These are phyloP conservation scores for Ctenoplectra terminalis DNA, from an alignment of 1,140 invertebrate genomes.

Conservation along the genomic window DNA sequence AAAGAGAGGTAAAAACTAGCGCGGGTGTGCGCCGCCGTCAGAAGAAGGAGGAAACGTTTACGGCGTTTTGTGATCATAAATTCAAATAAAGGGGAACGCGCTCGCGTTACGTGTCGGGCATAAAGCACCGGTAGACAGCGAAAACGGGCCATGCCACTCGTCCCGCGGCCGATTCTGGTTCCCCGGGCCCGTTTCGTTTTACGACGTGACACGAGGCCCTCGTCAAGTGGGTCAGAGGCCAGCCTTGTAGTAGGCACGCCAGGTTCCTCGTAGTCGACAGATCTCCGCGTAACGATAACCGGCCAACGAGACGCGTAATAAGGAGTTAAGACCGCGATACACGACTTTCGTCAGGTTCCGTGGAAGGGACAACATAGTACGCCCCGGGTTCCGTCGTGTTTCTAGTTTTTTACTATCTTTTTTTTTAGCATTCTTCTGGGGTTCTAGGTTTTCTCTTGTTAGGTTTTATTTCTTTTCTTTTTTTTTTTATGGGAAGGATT, in stretches of 20 bases:
- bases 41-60: slow-evolving; percentile 42
- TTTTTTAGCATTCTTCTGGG: background rate
- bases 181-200: slow-evolving; percentile 67
- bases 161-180: slow-evolving; percentile 56
- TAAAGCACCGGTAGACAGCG: slow-evolving; percentile 62
- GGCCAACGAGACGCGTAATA: slow-evolving; percentile 71
- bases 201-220: slow-evolving; percentile 68
- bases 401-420: background rate
- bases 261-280: slow-evolving; percentile 62
- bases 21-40: background rate
- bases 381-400: too few species aligned
- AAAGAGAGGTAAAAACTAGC: too few species aligned
- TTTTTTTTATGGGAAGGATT: background rate
- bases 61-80: slow-evolving; percentile 67
- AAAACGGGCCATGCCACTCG: slow-evolving; percentile 66
- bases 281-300: slow-evolving; percentile 73
- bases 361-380: slow-evolving; percentile 17
- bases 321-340: slow-evolving; percentile 51
- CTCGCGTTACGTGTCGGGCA: slow-evolving; percentile 71
- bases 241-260: slow-evolving; percentile 48
- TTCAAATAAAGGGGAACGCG: slow-evolving; percentile 70
- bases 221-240: slow-evolving; percentile 69
- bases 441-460: too few species aligned
- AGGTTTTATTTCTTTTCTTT: background rate
- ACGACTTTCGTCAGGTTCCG: slow-evolving; percentile 6